Evolutionary conservation across 1,140 invertebrate species (phyloP).

Genomic region (Solen grandis): DNA sequence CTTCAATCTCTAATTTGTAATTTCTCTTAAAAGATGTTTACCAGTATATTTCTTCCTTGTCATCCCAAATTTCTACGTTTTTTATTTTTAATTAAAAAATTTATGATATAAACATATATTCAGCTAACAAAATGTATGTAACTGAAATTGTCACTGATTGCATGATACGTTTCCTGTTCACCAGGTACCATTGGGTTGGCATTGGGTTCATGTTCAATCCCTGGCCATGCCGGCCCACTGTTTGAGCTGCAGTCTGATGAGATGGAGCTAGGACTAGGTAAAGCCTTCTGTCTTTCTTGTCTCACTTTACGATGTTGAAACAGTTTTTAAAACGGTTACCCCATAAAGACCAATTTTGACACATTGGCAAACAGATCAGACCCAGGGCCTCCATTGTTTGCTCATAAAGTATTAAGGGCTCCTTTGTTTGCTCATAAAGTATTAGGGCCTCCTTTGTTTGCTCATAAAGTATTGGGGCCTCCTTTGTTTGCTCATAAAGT

Average conservation of each 20-base stretch:
- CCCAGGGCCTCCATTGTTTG: no score
- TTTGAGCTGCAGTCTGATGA: slow-evolving; percentile 87
- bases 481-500: no score
- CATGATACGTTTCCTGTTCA: neutral
- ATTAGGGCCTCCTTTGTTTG: no score
- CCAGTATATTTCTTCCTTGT: neutral
- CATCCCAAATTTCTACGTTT: neutral
- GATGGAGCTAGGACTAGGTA: slow-evolving; percentile 91
- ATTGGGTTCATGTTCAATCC: slow-evolving; percentile 87
- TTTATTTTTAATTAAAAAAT: neutral
- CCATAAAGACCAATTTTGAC: no score
- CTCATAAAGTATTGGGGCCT: no score
- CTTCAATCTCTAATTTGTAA: neutral
- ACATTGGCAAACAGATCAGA: no score
- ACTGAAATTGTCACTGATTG: neutral
- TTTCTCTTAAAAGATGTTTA: neutral
- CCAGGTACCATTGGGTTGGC: slow-evolving; percentile 89
- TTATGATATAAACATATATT: slow-evolving; percentile 16
- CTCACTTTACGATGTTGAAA: no score
- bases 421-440: no score
- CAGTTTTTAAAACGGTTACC: no score
- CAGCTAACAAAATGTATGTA: neutral
- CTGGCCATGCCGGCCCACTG: slow-evolving; percentile 83
- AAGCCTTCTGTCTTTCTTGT: slow-evolving; percentile 42
- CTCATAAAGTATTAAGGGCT: no score